Conservation (phyloP, 2,888 invertebrate species). For the Mamestra brassicae region DNA sequence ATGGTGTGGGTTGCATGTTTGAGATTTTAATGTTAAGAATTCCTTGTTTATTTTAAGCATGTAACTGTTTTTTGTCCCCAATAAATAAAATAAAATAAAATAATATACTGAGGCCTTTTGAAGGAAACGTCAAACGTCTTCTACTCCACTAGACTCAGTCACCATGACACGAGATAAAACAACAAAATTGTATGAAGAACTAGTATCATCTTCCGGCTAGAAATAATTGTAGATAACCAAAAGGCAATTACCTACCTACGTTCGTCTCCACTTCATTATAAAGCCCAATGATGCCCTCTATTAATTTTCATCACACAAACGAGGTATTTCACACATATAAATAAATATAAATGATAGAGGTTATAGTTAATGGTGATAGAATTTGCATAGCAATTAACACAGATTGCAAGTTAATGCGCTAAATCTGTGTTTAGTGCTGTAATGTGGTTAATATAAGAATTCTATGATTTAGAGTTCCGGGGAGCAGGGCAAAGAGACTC, state of each 20-base stretch:
- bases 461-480: slow-evolving; percentile 25
- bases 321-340: slow-evolving; percentile 43
- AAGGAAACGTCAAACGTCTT: too few relatives aligned
- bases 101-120: too few relatives aligned
- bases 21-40: too few relatives aligned
- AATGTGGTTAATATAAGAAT: slow-evolving; percentile 49
- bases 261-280: slow-evolving; percentile 26
- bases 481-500: too few relatives aligned
- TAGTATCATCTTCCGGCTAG: neutral
- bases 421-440: slow-evolving; percentile 51
- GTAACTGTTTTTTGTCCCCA: too few relatives aligned
- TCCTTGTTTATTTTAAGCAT: too few relatives aligned
- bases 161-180: too few relatives aligned
- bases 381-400: slow-evolving; percentile 69
- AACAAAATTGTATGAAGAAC: too few relatives aligned
- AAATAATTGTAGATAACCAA: neutral
- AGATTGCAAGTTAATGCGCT: slow-evolving; percentile 59
- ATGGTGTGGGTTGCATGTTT: too few relatives aligned
- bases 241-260: neutral
- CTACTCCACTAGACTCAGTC: too few relatives aligned
- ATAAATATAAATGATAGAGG: slow-evolving; percentile 39
- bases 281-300: neutral
- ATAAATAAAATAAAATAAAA: too few relatives aligned
- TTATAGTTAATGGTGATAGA: slow-evolving; percentile 32
- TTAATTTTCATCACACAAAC: slow-evolving; percentile 34